A percentile compares a stretch with the other conserved stretches of the same genome.
phyloP scores from a whole-genome alignment of 2,797 vertebrate genomes.

The Parotocinclus haroldoi region DNA sequence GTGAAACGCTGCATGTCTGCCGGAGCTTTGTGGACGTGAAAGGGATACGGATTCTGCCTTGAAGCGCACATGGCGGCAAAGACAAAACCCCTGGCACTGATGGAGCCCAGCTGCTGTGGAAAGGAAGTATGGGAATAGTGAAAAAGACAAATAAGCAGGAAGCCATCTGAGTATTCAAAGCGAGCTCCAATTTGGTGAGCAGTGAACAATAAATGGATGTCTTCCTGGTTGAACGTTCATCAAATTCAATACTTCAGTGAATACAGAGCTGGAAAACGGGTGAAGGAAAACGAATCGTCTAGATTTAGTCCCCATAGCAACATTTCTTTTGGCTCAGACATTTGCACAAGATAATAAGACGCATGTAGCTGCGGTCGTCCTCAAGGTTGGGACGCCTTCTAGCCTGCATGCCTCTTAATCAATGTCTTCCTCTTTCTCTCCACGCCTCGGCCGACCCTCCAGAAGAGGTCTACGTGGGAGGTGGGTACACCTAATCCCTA shows the following conservation, averaged over 20 bases:
- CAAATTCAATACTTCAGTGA: constrained; percentile 16
- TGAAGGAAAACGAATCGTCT: no score
- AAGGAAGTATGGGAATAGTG: constrained; percentile 3
- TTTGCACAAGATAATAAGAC: constrained; percentile 91
- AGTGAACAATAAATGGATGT: neutral
- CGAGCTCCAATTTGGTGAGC: constrained; percentile 18
- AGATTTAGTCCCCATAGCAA: constrained; percentile 29
- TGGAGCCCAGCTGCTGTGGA: constrained; percentile 17
- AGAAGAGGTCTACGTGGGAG: constrained; percentile 98
- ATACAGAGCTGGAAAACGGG: constrained; percentile 24
- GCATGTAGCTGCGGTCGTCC: constrained; percentile 79
- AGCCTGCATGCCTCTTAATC: constrained; percentile 99
- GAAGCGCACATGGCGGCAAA: neutral
- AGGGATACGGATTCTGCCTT: constrained; percentile 2
- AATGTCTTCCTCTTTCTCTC: constrained; percentile 99
- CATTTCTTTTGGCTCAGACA: constrained; percentile 55
- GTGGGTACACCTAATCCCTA: constrained; percentile 76
- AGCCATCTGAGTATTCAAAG: neutral
- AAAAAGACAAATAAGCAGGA: neutral
- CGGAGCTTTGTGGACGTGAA: neutral
- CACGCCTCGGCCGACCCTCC: constrained; percentile 90
- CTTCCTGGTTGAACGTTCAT: constrained; percentile 36
- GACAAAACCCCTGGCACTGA: neutral
- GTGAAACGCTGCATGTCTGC: no score
- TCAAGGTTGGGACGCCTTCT: constrained; percentile 80